phyloP scores from a whole-genome alignment of 1,140 invertebrate genomes.

The Drosophila persimilis region DNA sequence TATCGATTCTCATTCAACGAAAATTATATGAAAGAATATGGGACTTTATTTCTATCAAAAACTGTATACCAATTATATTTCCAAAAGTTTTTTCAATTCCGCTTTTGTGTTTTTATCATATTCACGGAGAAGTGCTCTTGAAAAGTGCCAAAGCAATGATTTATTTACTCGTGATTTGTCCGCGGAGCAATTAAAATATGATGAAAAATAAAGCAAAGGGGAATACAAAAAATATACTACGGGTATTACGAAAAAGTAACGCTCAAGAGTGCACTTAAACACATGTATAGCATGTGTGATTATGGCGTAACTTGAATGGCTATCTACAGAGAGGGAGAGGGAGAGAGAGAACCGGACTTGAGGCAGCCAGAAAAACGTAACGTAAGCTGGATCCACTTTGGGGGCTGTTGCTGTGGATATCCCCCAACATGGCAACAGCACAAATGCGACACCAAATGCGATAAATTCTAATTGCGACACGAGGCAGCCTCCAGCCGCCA shows the following conservation, averaged over 20 bases:
- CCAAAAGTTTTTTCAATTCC: background rate
- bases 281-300: constrained; percentile 19
- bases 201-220: constrained; percentile 37
- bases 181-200: constrained; percentile 51
- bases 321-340: constrained; percentile 5
- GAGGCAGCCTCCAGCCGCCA: constrained; percentile 42
- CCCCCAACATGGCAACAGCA: constrained; percentile 45
- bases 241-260: constrained; percentile 28
- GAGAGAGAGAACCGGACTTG: constrained; percentile 1
- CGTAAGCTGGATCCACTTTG: constrained; percentile 5
- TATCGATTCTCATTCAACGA: no score
- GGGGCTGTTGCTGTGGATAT: background rate
- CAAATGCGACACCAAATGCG: constrained; percentile 45
- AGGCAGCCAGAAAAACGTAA: constrained; percentile 9
- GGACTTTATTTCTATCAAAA: background rate
- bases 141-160: constrained; percentile 44
- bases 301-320: constrained; percentile 9
- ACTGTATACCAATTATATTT: background rate
- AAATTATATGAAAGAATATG: no score
- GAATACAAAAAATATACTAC: constrained; percentile 12
- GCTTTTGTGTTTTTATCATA: constrained; percentile 9
- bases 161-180: constrained; percentile 43
- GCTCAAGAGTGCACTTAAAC: constrained; percentile 1
- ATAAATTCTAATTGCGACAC: constrained; percentile 73
- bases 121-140: constrained; percentile 30